Conservation (phyloP, 2,113 vertebrate species). For the Charina bottae region DNA sequence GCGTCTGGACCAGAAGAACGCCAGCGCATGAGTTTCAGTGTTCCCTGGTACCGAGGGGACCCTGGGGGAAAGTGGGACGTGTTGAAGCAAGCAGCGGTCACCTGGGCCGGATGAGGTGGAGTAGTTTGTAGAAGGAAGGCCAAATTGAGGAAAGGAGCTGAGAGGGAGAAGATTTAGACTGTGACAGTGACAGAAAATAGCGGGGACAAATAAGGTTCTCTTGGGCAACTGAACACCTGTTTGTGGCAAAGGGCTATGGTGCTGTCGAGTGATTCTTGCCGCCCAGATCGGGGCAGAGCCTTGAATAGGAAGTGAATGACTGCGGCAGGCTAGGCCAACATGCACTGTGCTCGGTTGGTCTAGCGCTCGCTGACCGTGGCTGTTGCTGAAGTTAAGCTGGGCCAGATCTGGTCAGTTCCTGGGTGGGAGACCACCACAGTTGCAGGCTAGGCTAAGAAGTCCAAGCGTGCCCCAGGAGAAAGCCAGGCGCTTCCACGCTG, state of each 20-base stretch:
- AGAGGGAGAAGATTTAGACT: neutral
- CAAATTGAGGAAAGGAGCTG: neutral
- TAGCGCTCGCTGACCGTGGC: neutral
- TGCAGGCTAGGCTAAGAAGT: neutral
- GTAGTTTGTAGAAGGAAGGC: neutral
- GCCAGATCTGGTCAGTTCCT: neutral
- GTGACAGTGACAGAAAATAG: neutral
- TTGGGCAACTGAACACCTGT: neutral
- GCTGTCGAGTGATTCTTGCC: neutral
- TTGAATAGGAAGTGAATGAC: neutral
- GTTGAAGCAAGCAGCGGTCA: neutral
- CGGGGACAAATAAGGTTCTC: neutral
- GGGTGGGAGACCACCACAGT: neutral
- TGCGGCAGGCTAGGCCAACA: neutral
- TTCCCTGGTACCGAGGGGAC: neutral
- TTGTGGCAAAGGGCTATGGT: neutral
- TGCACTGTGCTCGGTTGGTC: too few relatives aligned
- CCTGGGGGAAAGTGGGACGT: neutral
- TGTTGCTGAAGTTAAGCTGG: too few relatives aligned
- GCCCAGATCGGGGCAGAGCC: neutral
- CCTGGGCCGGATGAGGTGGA: neutral
- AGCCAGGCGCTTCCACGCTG: neutral
- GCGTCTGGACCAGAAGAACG: neutral
- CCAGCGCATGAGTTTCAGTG: neutral
- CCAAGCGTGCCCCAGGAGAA: neutral